These are phyloP conservation scores for Drosophila melanosoma DNA, from an alignment of 2,888 invertebrate species.

Conservation along the genomic window DNA sequence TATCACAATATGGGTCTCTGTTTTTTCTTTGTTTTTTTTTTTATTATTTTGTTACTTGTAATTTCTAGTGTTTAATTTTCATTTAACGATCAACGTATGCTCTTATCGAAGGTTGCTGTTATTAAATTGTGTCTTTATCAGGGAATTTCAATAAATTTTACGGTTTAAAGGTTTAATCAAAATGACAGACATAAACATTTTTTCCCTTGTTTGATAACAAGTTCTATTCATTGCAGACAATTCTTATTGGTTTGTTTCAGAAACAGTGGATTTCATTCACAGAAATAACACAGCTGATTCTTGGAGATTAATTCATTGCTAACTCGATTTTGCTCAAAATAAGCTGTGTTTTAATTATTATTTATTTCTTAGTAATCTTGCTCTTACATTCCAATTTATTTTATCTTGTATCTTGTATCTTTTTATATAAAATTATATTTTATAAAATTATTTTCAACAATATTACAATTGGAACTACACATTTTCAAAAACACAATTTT, in stretches of 20 bases:
- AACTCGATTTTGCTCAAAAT: neutral
- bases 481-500: neutral
- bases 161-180: slow-evolving; percentile 5
- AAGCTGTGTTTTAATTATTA: neutral
- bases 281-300: neutral
- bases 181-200: neutral
- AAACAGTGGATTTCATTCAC: no score
- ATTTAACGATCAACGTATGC: neutral
- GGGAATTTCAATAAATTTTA: slow-evolving; percentile 24
- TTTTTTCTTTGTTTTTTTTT: neutral
- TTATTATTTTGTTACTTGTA: neutral
- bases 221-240: slow-evolving; percentile 6
- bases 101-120: slow-evolving; percentile 16
- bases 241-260: slow-evolving; percentile 17
- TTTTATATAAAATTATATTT: neutral
- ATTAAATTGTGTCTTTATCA: slow-evolving; percentile 28
- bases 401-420: neutral
- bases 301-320: slow-evolving; percentile 3
- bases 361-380: neutral
- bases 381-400: neutral
- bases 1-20: slow-evolving; percentile 8
- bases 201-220: slow-evolving; percentile 20
- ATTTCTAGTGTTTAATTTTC: slow-evolving; percentile 13
- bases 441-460: neutral
- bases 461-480: neutral